Evolutionary conservation across 2,797 vertebrate species (phyloP).

Genomic region (Erpetoichthys calabaricus): DNA sequence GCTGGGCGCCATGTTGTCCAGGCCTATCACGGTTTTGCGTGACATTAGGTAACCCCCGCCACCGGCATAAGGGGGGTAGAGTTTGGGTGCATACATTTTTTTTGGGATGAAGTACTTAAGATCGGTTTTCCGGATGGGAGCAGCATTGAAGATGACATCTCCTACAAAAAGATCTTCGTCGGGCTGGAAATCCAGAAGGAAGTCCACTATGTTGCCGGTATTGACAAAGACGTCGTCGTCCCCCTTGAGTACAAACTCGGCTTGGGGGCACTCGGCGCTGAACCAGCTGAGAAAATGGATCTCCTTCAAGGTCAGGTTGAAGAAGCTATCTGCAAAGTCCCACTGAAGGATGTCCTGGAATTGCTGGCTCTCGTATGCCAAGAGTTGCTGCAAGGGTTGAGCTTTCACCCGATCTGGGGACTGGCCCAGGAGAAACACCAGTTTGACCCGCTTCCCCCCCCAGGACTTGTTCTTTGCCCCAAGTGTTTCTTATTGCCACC

Average conservation of each 20-base stretch:
- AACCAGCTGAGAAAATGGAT: conserved; percentile 54
- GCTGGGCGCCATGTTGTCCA: conserved; percentile 28
- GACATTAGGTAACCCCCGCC: conserved; percentile 58
- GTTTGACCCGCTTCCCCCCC: conserved; percentile 20
- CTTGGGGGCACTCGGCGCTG: conserved; percentile 25
- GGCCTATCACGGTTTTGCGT: conserved; percentile 29
- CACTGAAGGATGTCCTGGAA: conserved; percentile 53
- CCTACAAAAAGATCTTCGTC: conserved; percentile 45
- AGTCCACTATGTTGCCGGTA: conserved; percentile 46
- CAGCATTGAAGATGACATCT: conserved; percentile 40
- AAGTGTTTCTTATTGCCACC: conserved; percentile 45
- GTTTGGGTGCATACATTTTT: conserved; percentile 36
- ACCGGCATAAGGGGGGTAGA: conserved; percentile 48
- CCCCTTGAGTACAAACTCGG: conserved; percentile 45
- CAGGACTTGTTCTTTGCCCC: conserved; percentile 36
- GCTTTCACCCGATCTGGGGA: conserved; percentile 19
- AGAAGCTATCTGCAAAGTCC: conserved; percentile 54
- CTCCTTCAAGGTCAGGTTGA: conserved; percentile 60
- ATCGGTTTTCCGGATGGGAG: conserved; percentile 44
- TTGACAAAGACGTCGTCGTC: conserved; percentile 57
- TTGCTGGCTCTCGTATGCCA: conserved; percentile 41
- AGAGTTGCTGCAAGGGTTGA: conserved; percentile 34
- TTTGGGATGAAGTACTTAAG: conserved; percentile 52
- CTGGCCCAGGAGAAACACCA: conserved; percentile 45
- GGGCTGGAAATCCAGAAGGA: conserved; percentile 35